Conservation (phyloP, 2,113 vertebrate genomes). For the Gallinago paraguaiae region DNA sequence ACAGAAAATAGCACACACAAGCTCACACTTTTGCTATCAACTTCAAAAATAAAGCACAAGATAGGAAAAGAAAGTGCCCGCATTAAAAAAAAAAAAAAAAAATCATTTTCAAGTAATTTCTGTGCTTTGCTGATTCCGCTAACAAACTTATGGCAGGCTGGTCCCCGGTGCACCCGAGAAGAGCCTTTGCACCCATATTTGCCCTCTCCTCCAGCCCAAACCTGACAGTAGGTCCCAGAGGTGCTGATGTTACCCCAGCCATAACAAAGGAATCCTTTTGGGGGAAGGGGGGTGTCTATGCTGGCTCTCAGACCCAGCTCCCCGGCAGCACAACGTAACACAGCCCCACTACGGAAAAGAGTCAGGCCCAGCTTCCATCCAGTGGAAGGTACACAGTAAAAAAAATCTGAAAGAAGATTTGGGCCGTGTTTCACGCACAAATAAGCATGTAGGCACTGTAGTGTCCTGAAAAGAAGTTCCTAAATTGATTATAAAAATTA, state of each 20-base stretch:
- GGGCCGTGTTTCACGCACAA: not conserved
- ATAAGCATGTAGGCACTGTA: accelerated
- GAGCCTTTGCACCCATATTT: not conserved
- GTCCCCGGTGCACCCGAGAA: accelerated
- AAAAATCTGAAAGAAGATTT: not conserved
- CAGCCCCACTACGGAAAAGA: not conserved
- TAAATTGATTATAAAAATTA: not conserved
- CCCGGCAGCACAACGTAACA: accelerated
- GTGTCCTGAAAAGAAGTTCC: not conserved
- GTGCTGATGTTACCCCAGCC: not conserved
- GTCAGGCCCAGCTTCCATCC: not conserved
- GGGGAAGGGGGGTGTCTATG: accelerated
- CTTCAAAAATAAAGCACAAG: not conserved
- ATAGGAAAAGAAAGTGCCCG: not conserved
- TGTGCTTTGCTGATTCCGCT: not conserved
- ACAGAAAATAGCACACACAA: not conserved
- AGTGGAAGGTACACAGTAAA: not conserved
- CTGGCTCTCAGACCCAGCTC: not conserved
- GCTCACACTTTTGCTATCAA: not conserved
- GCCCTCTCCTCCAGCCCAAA: not conserved
- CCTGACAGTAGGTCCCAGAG: accelerated
- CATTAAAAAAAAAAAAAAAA: not conserved
- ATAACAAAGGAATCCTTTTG: not conserved
- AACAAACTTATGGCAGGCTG: not conserved
- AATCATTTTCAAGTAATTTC: not conserved